Evolutionary conservation across 2,113 vertebrate species (phyloP), one percentile per base, ranked within the genome.

Genomic region (Pogonocichla stellata): DNA sequence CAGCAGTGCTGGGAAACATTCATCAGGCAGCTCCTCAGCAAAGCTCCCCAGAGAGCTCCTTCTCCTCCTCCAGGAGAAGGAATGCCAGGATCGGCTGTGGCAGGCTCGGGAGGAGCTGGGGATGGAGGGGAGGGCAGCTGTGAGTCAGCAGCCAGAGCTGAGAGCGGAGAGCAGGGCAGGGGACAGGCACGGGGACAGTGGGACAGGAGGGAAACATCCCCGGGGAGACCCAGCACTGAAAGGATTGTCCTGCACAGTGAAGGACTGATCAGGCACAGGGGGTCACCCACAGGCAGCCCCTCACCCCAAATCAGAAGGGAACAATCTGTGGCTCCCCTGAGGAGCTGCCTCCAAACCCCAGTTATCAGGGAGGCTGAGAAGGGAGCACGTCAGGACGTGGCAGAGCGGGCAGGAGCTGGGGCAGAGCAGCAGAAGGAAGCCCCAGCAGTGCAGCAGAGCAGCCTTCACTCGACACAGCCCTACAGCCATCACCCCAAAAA

Each of bases 361-460:
- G 0, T 1, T 5, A 13, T 4, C 1, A 14, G 6, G 4, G 47
- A 77, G 34, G 24, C 10, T 3, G 11, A 79, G 70, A 25, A 79
- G 20, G 66, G 42, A 95, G 53, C n/a, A 6, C 5, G 19, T 3
- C 64, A 47, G 61, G 65, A n/a, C 8, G 7, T 0, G 34, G 88
- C 85, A 92, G 36, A 88, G 72, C 53, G 56, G 33, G 36, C 26
- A 91, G 72, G 47, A 62, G 2, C 12, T 8, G 38, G 24, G 14
- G 31, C 19, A 69, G 71, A 31, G 42, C 19, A 33, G 11, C 9
- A 4, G 4, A 23, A 72, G 19, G 72, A 78, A 20, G 6, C 73
- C 47, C 14, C 38, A 51, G 73, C 33, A 48, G 82, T 0, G 10
- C 47, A 57, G 54, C 12, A 28, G 69, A 34, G n/a, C n/a, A n/a